A percentile compares a stretch with the other conserved stretches of the same genome.
Conservation (phyloP, 2,113 vertebrate genomes). For the Blennius ocellaris region DNA sequence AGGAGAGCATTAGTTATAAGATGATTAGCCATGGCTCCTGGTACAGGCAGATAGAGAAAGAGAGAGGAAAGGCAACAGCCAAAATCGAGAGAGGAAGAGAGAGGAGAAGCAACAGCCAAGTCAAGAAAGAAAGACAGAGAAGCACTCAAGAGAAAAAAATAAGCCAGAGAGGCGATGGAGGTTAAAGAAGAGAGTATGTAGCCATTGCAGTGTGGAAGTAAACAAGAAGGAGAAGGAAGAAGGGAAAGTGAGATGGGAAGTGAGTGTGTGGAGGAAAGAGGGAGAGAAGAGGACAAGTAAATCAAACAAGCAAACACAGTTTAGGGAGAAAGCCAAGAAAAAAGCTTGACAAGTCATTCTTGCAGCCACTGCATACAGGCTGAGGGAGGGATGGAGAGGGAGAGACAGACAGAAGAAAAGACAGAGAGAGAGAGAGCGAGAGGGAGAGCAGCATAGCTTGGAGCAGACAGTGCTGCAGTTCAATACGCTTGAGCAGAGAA, state of each 20-base stretch:
- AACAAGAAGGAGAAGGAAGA: slow-evolving; percentile 34
- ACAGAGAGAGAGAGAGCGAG: slow-evolving; percentile 22
- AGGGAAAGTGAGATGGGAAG: slow-evolving; percentile 62
- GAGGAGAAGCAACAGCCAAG: slow-evolving; percentile 63
- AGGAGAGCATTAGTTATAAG: slow-evolving; percentile 99
- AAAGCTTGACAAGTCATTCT: slow-evolving; percentile 89
- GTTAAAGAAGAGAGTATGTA: slow-evolving; percentile 48
- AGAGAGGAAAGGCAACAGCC: slow-evolving; percentile 81
- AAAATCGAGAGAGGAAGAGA: slow-evolving; percentile 54
- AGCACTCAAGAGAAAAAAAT: slow-evolving; percentile 44
- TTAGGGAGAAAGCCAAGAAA: slow-evolving; percentile 74
- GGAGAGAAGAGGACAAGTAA: slow-evolving; percentile 90
- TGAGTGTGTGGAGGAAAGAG: slow-evolving; percentile 76
- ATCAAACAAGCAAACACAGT: slow-evolving; percentile 93
- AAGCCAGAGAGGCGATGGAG: slow-evolving; percentile 39
- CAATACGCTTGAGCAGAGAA: slow-evolving; percentile 66
- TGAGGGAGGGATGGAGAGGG: slow-evolving; percentile 24
- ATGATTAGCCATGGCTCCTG: slow-evolving; percentile 99
- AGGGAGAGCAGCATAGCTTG: slow-evolving; percentile 45
- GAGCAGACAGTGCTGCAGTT: slow-evolving; percentile 63
- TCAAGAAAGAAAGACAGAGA: slow-evolving; percentile 61
- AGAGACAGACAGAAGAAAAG: slow-evolving; percentile 16
- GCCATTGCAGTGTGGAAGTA: slow-evolving; percentile 63
- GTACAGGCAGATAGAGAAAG: slow-evolving; percentile 94
- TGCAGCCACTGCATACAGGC: slow-evolving; percentile 70